Conservation (phyloP, 2,888 invertebrate species). For the Orthosia gothica region DNA sequence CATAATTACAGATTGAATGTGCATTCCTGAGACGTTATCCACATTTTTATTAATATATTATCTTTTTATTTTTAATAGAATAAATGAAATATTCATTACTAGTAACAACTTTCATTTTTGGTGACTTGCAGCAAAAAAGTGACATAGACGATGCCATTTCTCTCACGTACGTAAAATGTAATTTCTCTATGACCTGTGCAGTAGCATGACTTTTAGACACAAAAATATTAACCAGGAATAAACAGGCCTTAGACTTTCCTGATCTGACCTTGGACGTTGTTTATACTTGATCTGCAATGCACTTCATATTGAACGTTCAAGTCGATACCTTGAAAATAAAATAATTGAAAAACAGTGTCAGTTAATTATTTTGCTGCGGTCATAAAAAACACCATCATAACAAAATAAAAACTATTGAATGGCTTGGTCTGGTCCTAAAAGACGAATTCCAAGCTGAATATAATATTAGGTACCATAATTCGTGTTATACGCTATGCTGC, state of each 20-base stretch:
- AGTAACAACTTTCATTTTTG: constrained; percentile 47
- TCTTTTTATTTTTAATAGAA: not conserved
- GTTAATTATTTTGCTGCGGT: too few species aligned
- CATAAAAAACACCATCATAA: too few species aligned
- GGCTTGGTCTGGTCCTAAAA: not conserved
- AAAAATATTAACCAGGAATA: not conserved
- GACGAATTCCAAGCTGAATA: not conserved
- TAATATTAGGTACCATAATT: not conserved
- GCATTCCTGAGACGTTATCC: not conserved
- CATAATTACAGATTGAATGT: not conserved
- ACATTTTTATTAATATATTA: not conserved
- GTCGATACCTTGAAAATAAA: not conserved
- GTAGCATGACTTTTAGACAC: constrained; percentile 4
- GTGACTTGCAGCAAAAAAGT: constrained; percentile 60
- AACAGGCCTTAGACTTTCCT: not conserved
- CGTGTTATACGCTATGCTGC: constrained; percentile 17
- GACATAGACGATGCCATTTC: constrained; percentile 40
- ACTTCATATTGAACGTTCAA: not conserved
- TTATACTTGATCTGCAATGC: not conserved
- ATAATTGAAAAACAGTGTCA: not conserved
- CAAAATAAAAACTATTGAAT: constrained; percentile 5
- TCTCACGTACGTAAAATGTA: constrained; percentile 42
- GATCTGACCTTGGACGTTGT: not conserved
- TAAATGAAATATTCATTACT: not conserved
- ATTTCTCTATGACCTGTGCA: constrained; percentile 51